Evolutionary conservation across 2,888 invertebrate genomes (phyloP), one percentile per base, ranked within the genome.

Genomic region (Empis livida): DNA sequence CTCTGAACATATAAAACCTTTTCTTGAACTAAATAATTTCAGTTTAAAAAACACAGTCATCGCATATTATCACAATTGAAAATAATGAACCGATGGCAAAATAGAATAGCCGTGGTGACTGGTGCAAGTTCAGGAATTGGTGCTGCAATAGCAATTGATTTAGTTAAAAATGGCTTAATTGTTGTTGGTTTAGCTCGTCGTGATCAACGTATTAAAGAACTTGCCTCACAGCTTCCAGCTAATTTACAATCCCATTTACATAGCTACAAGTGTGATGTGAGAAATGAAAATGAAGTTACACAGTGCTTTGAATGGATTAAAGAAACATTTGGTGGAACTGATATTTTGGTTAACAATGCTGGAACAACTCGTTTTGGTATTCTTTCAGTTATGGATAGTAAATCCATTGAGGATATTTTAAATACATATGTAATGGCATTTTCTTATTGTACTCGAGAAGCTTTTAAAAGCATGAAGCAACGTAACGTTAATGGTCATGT

Each of bases 91-190:
- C 74, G 77, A 47, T 80, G 79, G 79, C 56, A 57, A 8, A 77
- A 76, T 47, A 76, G 75, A 61, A 73, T 77, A 1, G 80, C 79
- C 1, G 68, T 81, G 42, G 78, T 81, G 42, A 80, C 78, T 5
- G 80, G 80, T 39, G 79, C 78, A 15, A 79, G 79, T 60, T 66
- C 72, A 0, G 80, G 80, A 6, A 80, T 80, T 46, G 80, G 77
- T 11, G 73, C 73, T 3, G 73, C 71, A 10, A 70, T 73, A 49
- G 65, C 66, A 1, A 61, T 62, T 32, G 64, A 68, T 10, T 57
- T 78, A 32, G 69, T 71, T 5, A 57, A 63, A 45, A 65, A 70
- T 30, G 79, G 78, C 3, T 57, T 79, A 56, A 65, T 69, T 44
- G 79, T 79, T 2, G 68, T 77, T 1, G 77, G 75, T 1, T 62